Conservation (phyloP, 2,113 vertebrate species). For the Bambusicola thoracicus region DNA sequence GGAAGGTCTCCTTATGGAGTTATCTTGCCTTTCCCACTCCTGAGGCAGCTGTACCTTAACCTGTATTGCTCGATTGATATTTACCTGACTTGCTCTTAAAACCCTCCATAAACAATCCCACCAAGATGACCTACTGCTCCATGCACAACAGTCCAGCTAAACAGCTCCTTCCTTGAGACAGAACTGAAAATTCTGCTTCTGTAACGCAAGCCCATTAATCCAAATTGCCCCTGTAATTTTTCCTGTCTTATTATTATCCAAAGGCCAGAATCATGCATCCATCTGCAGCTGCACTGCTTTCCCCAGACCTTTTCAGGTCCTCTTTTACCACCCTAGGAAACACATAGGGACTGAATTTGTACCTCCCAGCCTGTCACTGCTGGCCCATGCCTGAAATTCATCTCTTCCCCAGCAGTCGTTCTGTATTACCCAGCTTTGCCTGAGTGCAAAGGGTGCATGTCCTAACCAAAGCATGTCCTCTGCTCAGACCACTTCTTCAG, state of each 20-base stretch:
- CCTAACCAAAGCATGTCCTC: neutral
- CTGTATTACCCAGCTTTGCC: neutral
- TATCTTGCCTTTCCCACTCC: neutral
- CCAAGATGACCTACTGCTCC: neutral
- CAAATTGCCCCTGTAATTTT: neutral
- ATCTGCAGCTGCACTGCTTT: neutral
- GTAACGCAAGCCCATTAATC: neutral
- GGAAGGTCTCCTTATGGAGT: neutral
- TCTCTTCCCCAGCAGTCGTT: neutral
- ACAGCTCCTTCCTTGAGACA: neutral
- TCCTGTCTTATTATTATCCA: neutral
- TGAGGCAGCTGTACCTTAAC: neutral
- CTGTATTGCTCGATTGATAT: neutral
- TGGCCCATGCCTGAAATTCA: neutral
- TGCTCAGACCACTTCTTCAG: neutral
- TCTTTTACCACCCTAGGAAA: neutral
- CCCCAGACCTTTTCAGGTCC: neutral
- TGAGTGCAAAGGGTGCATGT: rapidly evolving
- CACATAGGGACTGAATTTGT: neutral
- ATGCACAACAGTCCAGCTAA: neutral
- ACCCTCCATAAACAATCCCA: neutral
- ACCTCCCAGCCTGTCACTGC: neutral
- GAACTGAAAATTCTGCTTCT: neutral
- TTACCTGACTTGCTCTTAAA: neutral
- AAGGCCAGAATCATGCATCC: neutral